Evolutionary conservation across 2,888 invertebrate species (phyloP).

Genomic region (Eumerus sabulonum): DNA sequence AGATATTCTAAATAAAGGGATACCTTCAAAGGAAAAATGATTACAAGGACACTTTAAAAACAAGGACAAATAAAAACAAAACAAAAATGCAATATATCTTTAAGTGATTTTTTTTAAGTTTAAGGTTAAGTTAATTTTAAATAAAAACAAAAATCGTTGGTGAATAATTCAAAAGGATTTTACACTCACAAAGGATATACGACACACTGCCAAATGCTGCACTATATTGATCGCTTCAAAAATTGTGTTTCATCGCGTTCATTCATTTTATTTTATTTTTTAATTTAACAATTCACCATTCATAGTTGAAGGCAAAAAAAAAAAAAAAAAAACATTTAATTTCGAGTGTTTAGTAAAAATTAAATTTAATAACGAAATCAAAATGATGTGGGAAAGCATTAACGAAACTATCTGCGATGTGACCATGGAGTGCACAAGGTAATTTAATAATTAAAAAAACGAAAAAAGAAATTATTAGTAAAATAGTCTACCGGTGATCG

Average conservation of each 20-base stretch:
- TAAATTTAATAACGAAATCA: conserved; percentile 13
- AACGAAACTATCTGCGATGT: conserved; percentile 76
- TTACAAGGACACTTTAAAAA: conserved; percentile 58
- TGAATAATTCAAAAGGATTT: conserved; percentile 57
- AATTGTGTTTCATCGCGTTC: conserved; percentile 25
- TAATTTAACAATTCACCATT: conserved; percentile 16
- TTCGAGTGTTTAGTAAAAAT: too few species aligned
- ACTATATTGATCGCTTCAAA: conserved; percentile 24
- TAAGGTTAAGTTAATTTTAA: conserved; percentile 13
- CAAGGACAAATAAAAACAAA: conserved; percentile 5
- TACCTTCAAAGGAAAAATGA: conserved; percentile 47
- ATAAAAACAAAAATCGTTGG: conserved; percentile 16
- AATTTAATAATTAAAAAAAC: conserved; percentile 68
- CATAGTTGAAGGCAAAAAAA: neutral
- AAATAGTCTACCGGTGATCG: too few species aligned
- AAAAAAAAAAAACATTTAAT: conserved; percentile 31
- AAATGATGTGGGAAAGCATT: conserved; percentile 78
- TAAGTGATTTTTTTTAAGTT: conserved; percentile 56
- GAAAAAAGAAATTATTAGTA: too few species aligned
- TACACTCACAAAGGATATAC: conserved; percentile 43
- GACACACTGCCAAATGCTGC: conserved; percentile 42
- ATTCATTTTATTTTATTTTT: conserved; percentile 35
- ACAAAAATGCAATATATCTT: conserved; percentile 64
- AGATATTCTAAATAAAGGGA: conserved; percentile 46
- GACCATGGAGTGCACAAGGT: conserved; percentile 78